Percentiles rank a stretch among this genome's conserved stretches.
Evolutionary conservation across 2,888 invertebrate species (phyloP).

Genomic region (Tuta absoluta): DNA sequence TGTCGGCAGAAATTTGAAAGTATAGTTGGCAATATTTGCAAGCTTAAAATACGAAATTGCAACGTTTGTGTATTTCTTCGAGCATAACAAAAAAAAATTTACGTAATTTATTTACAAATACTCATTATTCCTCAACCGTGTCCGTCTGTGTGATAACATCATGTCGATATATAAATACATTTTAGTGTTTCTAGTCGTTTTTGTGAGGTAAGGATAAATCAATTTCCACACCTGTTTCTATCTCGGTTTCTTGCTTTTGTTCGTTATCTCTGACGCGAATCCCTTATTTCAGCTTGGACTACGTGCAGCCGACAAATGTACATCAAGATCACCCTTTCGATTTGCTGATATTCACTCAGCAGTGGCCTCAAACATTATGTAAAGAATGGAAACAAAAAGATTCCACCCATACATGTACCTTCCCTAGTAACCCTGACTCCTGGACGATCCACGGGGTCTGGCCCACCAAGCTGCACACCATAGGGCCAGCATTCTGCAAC

Average conservation of each 20-base stretch:
- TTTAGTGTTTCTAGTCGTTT: background rate
- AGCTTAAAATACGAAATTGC: background rate
- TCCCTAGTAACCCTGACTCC: conserved; percentile 81
- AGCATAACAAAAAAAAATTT: conserved; percentile 25
- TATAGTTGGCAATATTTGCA: background rate
- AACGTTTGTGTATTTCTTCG: conserved; percentile 1
- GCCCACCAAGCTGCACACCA: conserved; percentile 86
- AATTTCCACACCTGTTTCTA: background rate
- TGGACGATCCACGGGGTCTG: conserved; percentile 93
- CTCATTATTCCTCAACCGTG: background rate
- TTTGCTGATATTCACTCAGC: conserved; percentile 88
- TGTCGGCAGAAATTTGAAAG: background rate
- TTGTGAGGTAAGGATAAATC: background rate
- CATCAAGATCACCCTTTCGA: conserved; percentile 60
- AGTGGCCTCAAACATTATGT: conserved; percentile 87
- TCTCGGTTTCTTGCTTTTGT: background rate
- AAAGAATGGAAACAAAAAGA: conserved; percentile 84
- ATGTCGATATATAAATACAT: background rate
- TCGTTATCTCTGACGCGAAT: background rate
- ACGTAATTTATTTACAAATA: background rate
- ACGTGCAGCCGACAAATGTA: conserved; percentile 33
- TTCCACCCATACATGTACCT: conserved; percentile 81
- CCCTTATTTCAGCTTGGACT: conserved; percentile 39
- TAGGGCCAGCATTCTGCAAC: conserved; percentile 88
- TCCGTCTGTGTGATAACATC: background rate